These are phyloP conservation scores for Neuroscelio doddi DNA, from an alignment of 2,888 invertebrate genomes.

Conservation along the genomic window DNA sequence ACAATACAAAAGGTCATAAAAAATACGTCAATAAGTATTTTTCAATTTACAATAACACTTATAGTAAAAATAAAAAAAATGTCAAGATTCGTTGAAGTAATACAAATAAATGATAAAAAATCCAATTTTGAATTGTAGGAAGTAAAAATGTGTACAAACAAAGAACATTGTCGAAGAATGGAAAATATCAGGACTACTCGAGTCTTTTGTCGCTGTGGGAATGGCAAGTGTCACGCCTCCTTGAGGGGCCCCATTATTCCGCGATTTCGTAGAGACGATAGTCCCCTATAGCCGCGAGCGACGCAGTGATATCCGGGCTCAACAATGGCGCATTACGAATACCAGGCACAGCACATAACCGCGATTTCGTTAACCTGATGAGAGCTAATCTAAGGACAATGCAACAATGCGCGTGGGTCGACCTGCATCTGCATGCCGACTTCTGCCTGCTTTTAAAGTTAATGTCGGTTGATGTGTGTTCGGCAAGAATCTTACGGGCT, in stretches of 20 bases:
- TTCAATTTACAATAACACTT: too few relatives aligned
- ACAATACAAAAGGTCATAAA: too few relatives aligned
- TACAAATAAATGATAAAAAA: too few relatives aligned
- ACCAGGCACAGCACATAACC: conserved; percentile 42
- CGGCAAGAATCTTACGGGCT: background rate
- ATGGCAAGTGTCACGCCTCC: conserved; percentile 58
- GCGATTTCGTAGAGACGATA: conserved; percentile 52
- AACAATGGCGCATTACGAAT: conserved; percentile 48
- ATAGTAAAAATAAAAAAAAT: too few relatives aligned
- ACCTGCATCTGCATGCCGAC: conserved; percentile 25
- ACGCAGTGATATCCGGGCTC: conserved; percentile 38
- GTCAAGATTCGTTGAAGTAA: too few relatives aligned
- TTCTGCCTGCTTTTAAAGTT: background rate
- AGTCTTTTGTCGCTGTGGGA: conserved; percentile 47
- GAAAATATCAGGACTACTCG: conserved; percentile 29
- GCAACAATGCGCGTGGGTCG: conserved; percentile 48
- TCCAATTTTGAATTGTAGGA: too few relatives aligned
- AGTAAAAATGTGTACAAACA: too few relatives aligned
- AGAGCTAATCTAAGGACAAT: conserved; percentile 47
- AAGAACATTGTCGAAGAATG: conserved; percentile 15
- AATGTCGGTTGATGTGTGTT: background rate
- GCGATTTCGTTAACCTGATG: conserved; percentile 48
- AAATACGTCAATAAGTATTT: too few relatives aligned
- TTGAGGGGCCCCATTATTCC: conserved; percentile 47
- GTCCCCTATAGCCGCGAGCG: conserved; percentile 32